Conservation (phyloP, 1,140 invertebrate species). For the Octopus bimaculoides region DNA sequence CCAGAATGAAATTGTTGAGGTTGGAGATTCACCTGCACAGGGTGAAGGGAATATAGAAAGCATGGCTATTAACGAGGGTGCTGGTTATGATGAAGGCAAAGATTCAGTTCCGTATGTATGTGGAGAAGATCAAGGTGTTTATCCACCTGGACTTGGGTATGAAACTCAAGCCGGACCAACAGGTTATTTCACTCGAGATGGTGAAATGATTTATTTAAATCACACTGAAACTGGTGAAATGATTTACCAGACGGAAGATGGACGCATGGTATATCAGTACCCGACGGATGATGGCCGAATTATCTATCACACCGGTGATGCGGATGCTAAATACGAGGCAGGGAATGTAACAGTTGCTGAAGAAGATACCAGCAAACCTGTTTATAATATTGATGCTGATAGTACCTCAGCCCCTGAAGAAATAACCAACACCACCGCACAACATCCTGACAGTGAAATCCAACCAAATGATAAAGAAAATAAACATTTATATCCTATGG, state of each 20-base stretch:
- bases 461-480: no score
- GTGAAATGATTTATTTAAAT: not conserved
- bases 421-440: no score
- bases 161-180: not conserved
- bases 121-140: constrained; percentile 3
- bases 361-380: not conserved
- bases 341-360: not conserved
- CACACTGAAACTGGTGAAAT: not conserved
- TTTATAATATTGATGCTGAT: not conserved
- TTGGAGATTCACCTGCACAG: constrained; percentile 8
- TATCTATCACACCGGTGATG: not conserved
- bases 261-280: not conserved
- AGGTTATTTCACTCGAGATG: not conserved
- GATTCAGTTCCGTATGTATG: not conserved
- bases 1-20: constrained; percentile 6
- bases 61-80: constrained; percentile 11
- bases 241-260: constrained; percentile 9
- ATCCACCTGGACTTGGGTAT: not conserved
- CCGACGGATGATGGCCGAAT: not conserved
- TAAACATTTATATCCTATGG: no score
- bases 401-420: not conserved
- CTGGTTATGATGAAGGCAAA: not conserved
- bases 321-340: not conserved
- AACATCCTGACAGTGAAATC: no score
- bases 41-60: constrained; percentile 17